phyloP scores from a whole-genome alignment of 2,888 invertebrate genomes.

The Aplocera efformata region DNA sequence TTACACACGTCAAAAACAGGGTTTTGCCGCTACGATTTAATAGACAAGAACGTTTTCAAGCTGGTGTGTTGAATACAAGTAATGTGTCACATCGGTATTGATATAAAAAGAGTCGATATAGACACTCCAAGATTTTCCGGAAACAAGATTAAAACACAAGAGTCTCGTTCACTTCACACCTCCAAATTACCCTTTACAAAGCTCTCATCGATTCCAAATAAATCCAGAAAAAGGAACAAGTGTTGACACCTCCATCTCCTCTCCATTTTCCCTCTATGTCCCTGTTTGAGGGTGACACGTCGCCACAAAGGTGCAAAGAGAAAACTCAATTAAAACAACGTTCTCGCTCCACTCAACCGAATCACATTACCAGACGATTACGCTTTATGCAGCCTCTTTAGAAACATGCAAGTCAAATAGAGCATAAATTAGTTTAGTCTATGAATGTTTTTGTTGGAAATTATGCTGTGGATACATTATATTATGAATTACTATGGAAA shows the following conservation, averaged over 20 bases:
- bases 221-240: slow-evolving; percentile 14
- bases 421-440: slow-evolving; percentile 30
- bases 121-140: neutral
- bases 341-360: slow-evolving; percentile 43
- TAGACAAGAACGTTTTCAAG: too few species aligned
- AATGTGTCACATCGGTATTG: too few species aligned
- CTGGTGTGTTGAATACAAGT: too few species aligned
- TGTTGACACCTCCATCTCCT: slow-evolving; percentile 30
- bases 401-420: slow-evolving; percentile 30
- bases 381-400: slow-evolving; percentile 36
- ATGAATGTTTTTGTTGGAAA: slow-evolving; percentile 19
- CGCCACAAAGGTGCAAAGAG: slow-evolving; percentile 62
- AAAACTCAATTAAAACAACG: slow-evolving; percentile 70
- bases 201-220: slow-evolving; percentile 12
- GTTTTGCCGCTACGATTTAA: too few species aligned
- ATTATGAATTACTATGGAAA: neutral
- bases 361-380: slow-evolving; percentile 59
- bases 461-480: neutral
- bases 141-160: neutral
- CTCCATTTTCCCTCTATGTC: slow-evolving; percentile 23
- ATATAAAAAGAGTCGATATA: too few species aligned
- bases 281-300: slow-evolving; percentile 45
- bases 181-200: slow-evolving; percentile 8
- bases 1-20: too few species aligned
- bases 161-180: neutral